These are phyloP conservation scores for Phorcus lineatus DNA, from an alignment of 2,888 invertebrate species.

Conservation along the genomic window DNA sequence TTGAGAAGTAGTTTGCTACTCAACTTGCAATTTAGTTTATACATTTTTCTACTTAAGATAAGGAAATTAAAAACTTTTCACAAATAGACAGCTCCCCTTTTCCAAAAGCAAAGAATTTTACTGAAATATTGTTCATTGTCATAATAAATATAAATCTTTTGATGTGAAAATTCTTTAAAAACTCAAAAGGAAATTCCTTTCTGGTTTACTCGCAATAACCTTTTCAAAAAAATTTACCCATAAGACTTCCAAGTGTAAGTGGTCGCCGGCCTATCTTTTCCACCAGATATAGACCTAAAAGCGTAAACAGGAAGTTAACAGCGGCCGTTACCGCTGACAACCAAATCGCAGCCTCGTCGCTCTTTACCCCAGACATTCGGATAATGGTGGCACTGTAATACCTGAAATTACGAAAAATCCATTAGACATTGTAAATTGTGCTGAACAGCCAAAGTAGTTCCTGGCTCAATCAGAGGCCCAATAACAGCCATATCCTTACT, in stretches of 20 bases:
- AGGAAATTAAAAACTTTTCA: no score
- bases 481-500: no score
- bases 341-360: slow-evolving; percentile 72
- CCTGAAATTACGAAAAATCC: slow-evolving; percentile 52
- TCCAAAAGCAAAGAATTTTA: no score
- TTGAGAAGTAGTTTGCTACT: no score
- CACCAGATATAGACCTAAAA: slow-evolving; percentile 73
- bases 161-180: neutral
- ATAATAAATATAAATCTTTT: neutral
- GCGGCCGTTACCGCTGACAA: slow-evolving; percentile 71
- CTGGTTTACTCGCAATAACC: neutral
- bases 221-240: slow-evolving; percentile 56
- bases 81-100: no score
- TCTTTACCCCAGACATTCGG: slow-evolving; percentile 72
- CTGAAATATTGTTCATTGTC: no score
- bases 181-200: neutral
- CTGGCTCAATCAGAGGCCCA: no score
- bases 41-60: no score
- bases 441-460: neutral
- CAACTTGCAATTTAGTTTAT: no score
- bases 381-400: slow-evolving; percentile 75
- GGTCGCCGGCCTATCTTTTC: slow-evolving; percentile 72
- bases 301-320: slow-evolving; percentile 73
- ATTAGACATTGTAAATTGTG: neutral
- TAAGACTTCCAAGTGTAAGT: slow-evolving; percentile 69